These are phyloP conservation scores for Drosophila asahinai DNA, from an alignment of 1,140 invertebrate species.

Conservation along the genomic window DNA sequence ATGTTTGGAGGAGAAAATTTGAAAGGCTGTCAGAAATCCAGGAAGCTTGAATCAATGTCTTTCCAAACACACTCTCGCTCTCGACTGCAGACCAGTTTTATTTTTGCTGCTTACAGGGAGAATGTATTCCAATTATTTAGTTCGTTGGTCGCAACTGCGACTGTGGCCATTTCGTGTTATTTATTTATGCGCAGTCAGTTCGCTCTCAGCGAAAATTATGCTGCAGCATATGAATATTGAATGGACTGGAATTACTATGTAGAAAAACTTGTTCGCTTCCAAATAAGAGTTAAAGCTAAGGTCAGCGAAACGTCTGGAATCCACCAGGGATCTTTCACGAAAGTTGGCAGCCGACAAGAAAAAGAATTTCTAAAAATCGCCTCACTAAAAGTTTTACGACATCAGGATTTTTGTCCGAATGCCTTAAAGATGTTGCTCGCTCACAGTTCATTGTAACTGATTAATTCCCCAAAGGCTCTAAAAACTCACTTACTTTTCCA, in stretches of 20 bases:
- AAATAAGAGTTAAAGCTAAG: constrained; percentile 2
- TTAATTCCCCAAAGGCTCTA: constrained; percentile 26
- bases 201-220: constrained; percentile 37
- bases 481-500: constrained; percentile 16
- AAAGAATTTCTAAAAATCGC: constrained; percentile 20
- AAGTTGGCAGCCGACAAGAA: background rate
- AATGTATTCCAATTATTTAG: background rate
- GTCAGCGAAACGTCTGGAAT: background rate
- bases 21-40: background rate
- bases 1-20: background rate
- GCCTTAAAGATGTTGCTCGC: constrained; percentile 13
- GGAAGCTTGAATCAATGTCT: constrained; percentile 1
- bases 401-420: background rate
- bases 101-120: too few relatives aligned
- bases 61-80: background rate
- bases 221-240: constrained; percentile 60
- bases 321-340: background rate
- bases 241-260: constrained; percentile 10
- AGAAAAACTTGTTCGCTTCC: background rate
- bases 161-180: constrained; percentile 6
- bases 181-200: constrained; percentile 51
- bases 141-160: background rate
- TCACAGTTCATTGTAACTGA: constrained; percentile 22
- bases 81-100: background rate
- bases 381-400: constrained; percentile 21